These are phyloP conservation scores for Brachionus sp. DNA, from an alignment of 1,140 invertebrate genomes.

Conservation along the genomic window DNA sequence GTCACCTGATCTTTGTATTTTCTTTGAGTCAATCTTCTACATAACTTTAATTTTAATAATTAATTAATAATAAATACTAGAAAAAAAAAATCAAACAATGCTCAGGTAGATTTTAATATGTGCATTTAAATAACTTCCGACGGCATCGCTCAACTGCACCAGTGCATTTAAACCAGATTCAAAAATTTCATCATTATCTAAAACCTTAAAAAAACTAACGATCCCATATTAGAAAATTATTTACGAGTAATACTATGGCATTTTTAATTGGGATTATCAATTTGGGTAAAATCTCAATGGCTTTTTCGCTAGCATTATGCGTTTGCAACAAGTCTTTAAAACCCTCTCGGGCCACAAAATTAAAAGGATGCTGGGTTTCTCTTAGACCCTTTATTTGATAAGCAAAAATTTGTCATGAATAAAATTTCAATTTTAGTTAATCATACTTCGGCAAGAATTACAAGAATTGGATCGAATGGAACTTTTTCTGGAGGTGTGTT, in stretches of 20 bases:
- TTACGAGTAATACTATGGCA: constrained; percentile 51
- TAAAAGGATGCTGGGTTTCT: constrained; percentile 58
- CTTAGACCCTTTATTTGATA: constrained; percentile 52
- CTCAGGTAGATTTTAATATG: constrained; percentile 56
- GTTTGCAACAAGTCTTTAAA: constrained; percentile 56
- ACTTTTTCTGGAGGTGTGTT: constrained; percentile 55
- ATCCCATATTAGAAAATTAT: not conserved
- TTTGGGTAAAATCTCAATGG: constrained; percentile 53
- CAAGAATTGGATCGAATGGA: constrained; percentile 56
- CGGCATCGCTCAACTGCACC: constrained; percentile 53
- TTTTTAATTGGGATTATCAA: constrained; percentile 52
- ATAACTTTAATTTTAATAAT: constrained; percentile 49
- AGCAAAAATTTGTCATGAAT: not conserved
- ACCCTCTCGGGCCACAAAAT: constrained; percentile 55
- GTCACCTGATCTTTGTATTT: constrained; percentile 55
- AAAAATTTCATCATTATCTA: constrained; percentile 53
- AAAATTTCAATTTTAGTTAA: not conserved
- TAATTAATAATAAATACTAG: not conserved
- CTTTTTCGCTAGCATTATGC: constrained; percentile 50
- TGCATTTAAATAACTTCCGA: constrained; percentile 54
- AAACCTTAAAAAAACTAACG: constrained; percentile 49
- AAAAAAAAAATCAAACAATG: constrained; percentile 50
- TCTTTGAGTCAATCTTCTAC: constrained; percentile 56
- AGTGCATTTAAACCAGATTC: constrained; percentile 53
- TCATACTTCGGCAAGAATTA: constrained; percentile 56